Evolutionary conservation across 2,113 vertebrate genomes (phyloP), one percentile per base, ranked within the genome.

Genomic region (Uropsilus gracilis): DNA sequence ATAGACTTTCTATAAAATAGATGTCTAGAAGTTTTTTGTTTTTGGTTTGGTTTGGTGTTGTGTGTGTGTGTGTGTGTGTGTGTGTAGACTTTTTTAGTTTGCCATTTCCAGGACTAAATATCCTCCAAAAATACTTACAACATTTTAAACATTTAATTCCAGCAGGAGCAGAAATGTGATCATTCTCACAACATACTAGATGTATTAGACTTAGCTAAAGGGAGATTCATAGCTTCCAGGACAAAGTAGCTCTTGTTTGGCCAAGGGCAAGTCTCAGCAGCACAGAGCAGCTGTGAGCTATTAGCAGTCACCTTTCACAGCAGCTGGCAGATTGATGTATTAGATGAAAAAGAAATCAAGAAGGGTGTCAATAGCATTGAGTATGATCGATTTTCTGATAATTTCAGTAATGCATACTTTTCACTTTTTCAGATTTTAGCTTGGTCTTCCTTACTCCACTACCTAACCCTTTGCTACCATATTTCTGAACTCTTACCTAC

Each of bases 121-220:
- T 30, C 4, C 30, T 30, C 26, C 0, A 7, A 83, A 73, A 91
- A 73, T 34, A 66, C 13, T 48, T 68, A n/a, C 53, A 73, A 28
- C n/a, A 89, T 44, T 85, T 89, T 73, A 53, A 73, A 89, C 28
- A 68, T 57, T 24, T 50, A 66, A 61, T 78, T 24, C 57, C 13
- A 53, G n/a, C 69, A 72, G 42, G 57, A 90, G 64, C 30, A 75
- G 66, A 80, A 85, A 91, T 68, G 59, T 80, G 24, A 73, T 85
- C 59, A 73, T 89, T 80, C n/a, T 50, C 53, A 18, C 68, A 80
- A 69, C 89, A 77, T 77, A 82, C 63, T 72, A 57, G 11, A 46
- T 42, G 20, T 75, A 34, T 86, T 90, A 7, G 13, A 42, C 44
- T 96, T 85, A 89, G 68, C 39, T 78, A 48, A 72, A 6, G 6